Evolutionary conservation across 2,113 vertebrate species (phyloP), one percentile per base, ranked within the genome.

Genomic region (Lasiurus cinereus): DNA sequence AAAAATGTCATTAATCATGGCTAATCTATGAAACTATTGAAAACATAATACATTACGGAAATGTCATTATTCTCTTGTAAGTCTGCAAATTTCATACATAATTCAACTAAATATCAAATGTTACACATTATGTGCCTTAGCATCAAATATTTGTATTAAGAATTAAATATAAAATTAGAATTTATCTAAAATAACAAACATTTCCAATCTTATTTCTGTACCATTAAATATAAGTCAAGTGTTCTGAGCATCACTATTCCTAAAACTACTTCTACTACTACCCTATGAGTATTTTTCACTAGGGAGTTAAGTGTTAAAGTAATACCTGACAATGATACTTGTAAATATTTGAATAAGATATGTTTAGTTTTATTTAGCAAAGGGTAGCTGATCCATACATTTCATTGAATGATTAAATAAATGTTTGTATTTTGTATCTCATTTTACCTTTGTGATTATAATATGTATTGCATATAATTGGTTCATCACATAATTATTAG

Each of bases 91-190:
- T 43, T 78, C 22, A 93, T 70, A 27, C 52, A n/a, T 0, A 59
- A 50, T 70, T 48, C 36, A 56, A 39, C 6, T 79, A 73, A 78
- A 93, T 43, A 87, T 46, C 78, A 76, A 70, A 91, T 59, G 24
- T 64, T 73, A 70, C 1, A 69, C 8, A 70, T 24, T 59, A 15
- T 52, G 1, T 83, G 39, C 0, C 2, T 50, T 54, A 29, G 21
- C 27, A 88, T 88, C 46, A 90, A 76, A 52, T 96, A 88, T 29
- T 79, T 69, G 72, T 46, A 52, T 90, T 67, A 82, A 14, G 50
- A 82, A 72, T 92, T 88, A 94, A 83, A 85, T 54, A 66, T 66
- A 76, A 89, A 70, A 8, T n/a, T n/a, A 62, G 7, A 39, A 48
- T 78, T 64, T 74, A 87, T 74, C n/a, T 79, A 91, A 85, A 70